Conservation (phyloP, 2,113 vertebrate genomes). For the Etia nguti region DNA sequence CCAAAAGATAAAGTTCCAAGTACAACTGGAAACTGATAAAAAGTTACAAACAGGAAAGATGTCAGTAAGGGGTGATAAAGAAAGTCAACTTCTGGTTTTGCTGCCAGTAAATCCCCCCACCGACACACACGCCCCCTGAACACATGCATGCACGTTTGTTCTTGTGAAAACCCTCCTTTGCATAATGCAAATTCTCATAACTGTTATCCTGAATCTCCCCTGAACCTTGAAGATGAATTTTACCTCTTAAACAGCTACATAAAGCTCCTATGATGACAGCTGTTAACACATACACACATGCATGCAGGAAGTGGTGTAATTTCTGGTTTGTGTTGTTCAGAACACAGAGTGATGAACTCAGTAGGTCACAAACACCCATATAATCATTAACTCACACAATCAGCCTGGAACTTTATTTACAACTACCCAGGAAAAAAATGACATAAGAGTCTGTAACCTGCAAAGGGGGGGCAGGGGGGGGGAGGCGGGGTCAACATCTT, state of each 20-base stretch:
- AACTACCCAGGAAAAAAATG: neutral
- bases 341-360: neutral
- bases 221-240: neutral
- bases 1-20: neutral
- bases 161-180: neutral
- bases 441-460: neutral
- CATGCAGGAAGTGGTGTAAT: neutral
- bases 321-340: neutral
- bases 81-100: neutral
- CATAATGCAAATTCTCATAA: neutral
- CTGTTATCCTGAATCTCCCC: neutral
- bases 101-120: constrained; percentile 13
- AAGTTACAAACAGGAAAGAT: neutral
- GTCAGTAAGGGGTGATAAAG: neutral
- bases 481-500: neutral
- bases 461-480: neutral
- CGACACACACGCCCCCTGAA: neutral
- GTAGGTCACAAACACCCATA: neutral
- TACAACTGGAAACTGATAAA: neutral
- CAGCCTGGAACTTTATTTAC: neutral
- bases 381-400: neutral
- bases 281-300: neutral
- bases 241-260: neutral
- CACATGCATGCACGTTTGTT: neutral
- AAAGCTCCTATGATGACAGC: neutral